phyloP scores from a whole-genome alignment of 1,140 invertebrate species.

The Chionoecetes opilio region DNA sequence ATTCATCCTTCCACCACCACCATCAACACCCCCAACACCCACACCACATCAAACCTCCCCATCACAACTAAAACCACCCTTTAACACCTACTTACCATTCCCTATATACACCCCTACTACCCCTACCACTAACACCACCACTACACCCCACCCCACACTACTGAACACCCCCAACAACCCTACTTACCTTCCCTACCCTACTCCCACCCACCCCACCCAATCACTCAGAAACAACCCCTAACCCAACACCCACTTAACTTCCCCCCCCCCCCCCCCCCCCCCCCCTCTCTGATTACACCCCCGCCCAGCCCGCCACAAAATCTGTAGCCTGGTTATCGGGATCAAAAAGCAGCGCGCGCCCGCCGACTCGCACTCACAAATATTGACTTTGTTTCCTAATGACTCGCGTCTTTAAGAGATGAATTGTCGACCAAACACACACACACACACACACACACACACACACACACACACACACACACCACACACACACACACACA shows the following conservation, averaged over 20 bases:
- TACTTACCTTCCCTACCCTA: neutral
- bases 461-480: conserved; percentile 21
- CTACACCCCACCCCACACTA: neutral
- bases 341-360: conserved; percentile 55
- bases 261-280: conserved; percentile 43
- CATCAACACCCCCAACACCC: neutral
- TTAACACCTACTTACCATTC: neutral
- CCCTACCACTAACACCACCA: neutral
- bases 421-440: conserved; percentile 76
- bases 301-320: conserved; percentile 39
- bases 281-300: conserved; percentile 23
- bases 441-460: conserved; percentile 12
- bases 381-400: conserved; percentile 72
- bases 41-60: neutral
- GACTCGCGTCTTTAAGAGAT: conserved; percentile 75
- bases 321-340: conserved; percentile 38
- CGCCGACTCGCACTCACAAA: conserved; percentile 55
- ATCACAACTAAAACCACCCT: neutral
- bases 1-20: neutral
- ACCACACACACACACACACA: too few relatives aligned
- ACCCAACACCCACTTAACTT: neutral
- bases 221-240: neutral
- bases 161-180: neutral
- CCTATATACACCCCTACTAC: neutral
- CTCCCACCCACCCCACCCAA: neutral